Evolutionary conservation across 2,797 vertebrate genomes (phyloP).

Genomic region (Tangara arthus): DNA sequence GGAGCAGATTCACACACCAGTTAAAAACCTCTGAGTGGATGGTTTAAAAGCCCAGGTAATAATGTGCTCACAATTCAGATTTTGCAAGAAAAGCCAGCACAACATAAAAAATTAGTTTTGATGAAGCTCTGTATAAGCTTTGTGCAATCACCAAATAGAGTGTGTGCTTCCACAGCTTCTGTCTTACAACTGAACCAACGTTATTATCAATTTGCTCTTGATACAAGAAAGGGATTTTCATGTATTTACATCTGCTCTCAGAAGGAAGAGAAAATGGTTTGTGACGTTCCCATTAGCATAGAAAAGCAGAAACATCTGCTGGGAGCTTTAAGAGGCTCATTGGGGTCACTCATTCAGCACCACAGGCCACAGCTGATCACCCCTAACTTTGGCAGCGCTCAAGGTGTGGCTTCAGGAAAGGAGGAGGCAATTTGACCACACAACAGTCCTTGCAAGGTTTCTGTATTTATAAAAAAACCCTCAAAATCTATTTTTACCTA

Average conservation of each 20-base stretch:
- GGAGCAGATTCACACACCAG: not conserved
- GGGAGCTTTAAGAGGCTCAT: constrained; percentile 27
- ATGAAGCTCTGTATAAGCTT: constrained; percentile 59
- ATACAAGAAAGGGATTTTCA: constrained; percentile 52
- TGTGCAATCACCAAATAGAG: constrained; percentile 44
- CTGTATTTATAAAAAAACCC: not conserved
- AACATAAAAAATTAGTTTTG: constrained; percentile 63
- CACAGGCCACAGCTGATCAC: not conserved
- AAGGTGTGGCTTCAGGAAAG: not conserved
- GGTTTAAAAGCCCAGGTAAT: not conserved
- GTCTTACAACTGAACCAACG: constrained; percentile 44
- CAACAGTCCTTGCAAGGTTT: not conserved
- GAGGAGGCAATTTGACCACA: not conserved
- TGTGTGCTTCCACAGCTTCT: constrained; percentile 20
- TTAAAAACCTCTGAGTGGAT: not conserved
- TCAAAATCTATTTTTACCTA: not conserved
- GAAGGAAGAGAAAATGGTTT: constrained; percentile 57
- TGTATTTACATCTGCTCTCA: constrained; percentile 50
- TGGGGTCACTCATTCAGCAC: constrained; percentile 21
- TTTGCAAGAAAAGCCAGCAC: constrained; percentile 60
- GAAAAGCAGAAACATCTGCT: constrained; percentile 57
- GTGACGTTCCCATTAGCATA: constrained; percentile 53
- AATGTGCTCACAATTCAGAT: not conserved
- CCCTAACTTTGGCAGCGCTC: not conserved
- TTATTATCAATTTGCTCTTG: constrained; percentile 67